A percentile compares a stretch with the other conserved stretches of the same genome.
Evolutionary conservation across 2,113 vertebrate species (phyloP).

Genomic region (Catharus minimus): DNA sequence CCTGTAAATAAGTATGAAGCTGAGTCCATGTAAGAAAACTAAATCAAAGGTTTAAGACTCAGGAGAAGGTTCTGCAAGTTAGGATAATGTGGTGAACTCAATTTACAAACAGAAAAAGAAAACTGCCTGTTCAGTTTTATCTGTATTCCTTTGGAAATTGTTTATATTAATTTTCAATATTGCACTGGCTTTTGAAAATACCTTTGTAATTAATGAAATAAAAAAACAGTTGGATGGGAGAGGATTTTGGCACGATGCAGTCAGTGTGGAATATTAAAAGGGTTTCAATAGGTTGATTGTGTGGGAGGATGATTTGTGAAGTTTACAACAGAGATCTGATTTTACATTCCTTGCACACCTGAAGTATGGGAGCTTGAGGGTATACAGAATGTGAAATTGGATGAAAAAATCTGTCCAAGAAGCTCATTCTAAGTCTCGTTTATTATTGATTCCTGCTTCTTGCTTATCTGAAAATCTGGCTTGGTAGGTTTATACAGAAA

Average conservation of each 20-base stretch:
- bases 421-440: not conserved
- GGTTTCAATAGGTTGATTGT: not conserved
- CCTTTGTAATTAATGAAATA: not conserved
- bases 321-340: not conserved
- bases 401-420: not conserved
- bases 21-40: not conserved
- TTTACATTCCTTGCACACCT: constrained; percentile 12
- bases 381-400: not conserved
- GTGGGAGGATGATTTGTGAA: not conserved
- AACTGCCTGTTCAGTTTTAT: not conserved
- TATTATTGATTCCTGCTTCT: constrained; percentile 33
- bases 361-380: not conserved
- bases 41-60: not conserved
- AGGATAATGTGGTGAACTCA: not conserved
- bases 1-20: not conserved
- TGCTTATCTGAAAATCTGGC: not conserved
- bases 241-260: accelerated
- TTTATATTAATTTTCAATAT: not conserved
- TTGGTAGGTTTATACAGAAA: not conserved
- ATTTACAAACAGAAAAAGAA: not conserved
- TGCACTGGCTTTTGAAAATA: not conserved
- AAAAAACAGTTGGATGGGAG: not conserved
- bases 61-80: not conserved
- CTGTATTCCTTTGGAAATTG: not conserved
- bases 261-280: not conserved